phyloP scores from a whole-genome alignment of 2,797 vertebrate genomes.

The Periophthalmus magnuspinnatus region DNA sequence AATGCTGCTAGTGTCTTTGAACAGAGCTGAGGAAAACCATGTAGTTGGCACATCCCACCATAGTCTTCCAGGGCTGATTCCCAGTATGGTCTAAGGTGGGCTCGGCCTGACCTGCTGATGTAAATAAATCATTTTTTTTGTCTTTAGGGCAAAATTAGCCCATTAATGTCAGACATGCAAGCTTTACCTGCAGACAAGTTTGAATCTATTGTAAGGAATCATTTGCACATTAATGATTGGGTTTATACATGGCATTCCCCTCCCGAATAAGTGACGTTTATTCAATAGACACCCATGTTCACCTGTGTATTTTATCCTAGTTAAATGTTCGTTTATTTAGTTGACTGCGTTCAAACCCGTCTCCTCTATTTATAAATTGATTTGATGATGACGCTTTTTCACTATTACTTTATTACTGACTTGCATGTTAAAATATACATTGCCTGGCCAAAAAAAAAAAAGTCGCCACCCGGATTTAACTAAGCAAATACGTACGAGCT shows the following conservation, averaged over 20 bases:
- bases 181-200: background rate
- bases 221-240: no score
- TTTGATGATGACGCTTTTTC: no score
- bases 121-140: constrained; percentile 14
- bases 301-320: background rate
- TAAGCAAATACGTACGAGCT: no score
- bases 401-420: no score
- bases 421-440: no score
- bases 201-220: background rate
- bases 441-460: no score
- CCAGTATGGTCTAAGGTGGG: constrained; percentile 53
- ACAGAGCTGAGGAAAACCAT: constrained; percentile 64
- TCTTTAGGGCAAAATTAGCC: constrained; percentile 46
- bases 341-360: background rate
- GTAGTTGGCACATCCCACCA: constrained; percentile 62
- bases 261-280: background rate
- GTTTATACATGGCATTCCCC: background rate
- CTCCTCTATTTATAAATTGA: background rate
- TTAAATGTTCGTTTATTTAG: background rate
- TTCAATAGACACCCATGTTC: no score
- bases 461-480: no score
- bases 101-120: constrained; percentile 19
- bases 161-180: constrained; percentile 21
- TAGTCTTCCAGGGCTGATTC: constrained; percentile 58
- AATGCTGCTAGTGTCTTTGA: constrained; percentile 73